A percentile compares a stretch with the other conserved stretches of the same genome.
Evolutionary conservation across 2,888 invertebrate species (phyloP).

Genomic region (Sturmia bella): DNA sequence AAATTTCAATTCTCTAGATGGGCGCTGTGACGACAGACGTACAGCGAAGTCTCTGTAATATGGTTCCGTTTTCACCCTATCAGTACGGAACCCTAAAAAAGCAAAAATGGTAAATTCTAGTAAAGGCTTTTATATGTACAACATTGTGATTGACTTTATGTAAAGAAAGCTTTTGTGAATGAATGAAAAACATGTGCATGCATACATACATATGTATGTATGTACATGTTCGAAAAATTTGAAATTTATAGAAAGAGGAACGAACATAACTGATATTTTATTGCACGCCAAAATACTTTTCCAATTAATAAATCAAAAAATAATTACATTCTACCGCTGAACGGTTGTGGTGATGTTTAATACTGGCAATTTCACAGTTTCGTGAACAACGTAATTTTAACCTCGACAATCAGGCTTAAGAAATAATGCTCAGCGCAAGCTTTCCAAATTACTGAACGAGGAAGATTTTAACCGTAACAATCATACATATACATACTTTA

Average conservation of each 20-base stretch:
- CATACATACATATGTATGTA: neutral
- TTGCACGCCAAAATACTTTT: neutral
- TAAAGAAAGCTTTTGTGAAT: neutral
- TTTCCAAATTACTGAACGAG: constrained; percentile 66
- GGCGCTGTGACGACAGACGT: no score
- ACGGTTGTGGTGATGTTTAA: constrained; percentile 42
- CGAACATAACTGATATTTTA: neutral
- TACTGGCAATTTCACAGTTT: constrained; percentile 67
- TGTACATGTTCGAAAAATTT: neutral
- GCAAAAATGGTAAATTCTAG: no score
- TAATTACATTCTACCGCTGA: constrained; percentile 44
- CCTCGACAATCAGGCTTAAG: constrained; percentile 49
- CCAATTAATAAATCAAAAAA: constrained; percentile 45
- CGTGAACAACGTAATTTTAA: constrained; percentile 63
- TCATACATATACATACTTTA: constrained; percentile 53
- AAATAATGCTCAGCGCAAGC: constrained; percentile 45
- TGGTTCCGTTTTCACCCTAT: no score
- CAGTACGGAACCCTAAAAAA: no score
- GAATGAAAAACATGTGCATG: neutral
- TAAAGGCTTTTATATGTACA: no score
- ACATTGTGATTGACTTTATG: neutral
- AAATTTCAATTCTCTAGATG: no score
- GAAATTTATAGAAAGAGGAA: no score
- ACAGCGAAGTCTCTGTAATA: no score
- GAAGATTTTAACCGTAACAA: constrained; percentile 63